Conservation (phyloP, 2,797 vertebrate species). For the Mionectes olivaceus region DNA sequence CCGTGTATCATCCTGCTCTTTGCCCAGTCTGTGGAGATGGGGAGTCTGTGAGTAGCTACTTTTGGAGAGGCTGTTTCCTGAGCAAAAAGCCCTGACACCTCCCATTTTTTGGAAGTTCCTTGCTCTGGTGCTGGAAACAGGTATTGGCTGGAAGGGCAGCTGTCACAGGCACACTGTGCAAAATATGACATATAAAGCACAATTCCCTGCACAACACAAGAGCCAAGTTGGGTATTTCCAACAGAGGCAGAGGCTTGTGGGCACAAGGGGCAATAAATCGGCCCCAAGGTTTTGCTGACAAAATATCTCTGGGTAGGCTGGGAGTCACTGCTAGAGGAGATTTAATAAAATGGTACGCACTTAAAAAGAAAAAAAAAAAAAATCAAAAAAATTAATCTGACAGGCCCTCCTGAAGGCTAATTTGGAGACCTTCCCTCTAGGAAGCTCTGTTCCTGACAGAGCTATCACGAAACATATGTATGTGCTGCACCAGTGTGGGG, state of each 20-base stretch:
- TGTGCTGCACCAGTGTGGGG: not conserved
- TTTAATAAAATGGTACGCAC: not conserved
- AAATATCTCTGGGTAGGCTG: not conserved
- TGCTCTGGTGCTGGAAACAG: not conserved
- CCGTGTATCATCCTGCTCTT: fast-evolving
- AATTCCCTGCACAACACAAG: not conserved
- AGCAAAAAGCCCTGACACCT: not conserved
- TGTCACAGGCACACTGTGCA: fast-evolving
- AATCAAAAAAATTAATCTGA: not conserved
- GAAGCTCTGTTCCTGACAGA: not conserved
- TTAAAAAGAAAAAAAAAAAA: not conserved
- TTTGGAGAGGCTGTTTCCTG: too few species aligned
- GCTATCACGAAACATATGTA: not conserved
- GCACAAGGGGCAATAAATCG: not conserved
- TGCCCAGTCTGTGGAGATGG: fast-evolving
- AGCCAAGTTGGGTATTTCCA: not conserved
- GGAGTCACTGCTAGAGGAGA: not conserved
- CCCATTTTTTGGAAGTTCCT: not conserved
- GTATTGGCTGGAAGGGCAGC: not conserved
- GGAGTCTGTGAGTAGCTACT: not conserved
- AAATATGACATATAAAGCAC: not conserved
- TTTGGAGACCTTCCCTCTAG: slow-evolving; percentile 31
- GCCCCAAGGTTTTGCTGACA: not conserved
- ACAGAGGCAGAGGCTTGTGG: not conserved
- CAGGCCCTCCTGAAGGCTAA: slow-evolving; percentile 2